phyloP scores from a whole-genome alignment of 2,113 vertebrate species.

The Epinephelus moara region DNA sequence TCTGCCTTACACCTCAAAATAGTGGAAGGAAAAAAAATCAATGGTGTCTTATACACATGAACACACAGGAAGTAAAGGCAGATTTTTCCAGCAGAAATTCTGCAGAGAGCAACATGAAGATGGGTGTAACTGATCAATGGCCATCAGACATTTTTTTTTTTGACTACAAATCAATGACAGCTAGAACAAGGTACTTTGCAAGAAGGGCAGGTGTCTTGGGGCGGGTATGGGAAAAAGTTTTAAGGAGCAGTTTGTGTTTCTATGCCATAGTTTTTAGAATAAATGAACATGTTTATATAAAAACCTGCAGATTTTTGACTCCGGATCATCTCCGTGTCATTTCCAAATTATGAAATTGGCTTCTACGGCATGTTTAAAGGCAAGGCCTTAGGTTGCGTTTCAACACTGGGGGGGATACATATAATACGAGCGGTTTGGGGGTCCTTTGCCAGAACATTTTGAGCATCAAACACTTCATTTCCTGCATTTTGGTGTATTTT shows the following conservation, averaged over 20 bases:
- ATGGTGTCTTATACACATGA: conserved; percentile 21
- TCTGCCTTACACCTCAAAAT: conserved; percentile 40
- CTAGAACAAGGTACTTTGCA: neutral
- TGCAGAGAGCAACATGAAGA: conserved; percentile 12
- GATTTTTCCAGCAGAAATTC: conserved; percentile 4
- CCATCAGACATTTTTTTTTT: neutral
- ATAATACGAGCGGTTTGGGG: no score
- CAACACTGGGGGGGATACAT: no score
- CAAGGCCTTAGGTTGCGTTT: no score
- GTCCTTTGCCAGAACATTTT: no score
- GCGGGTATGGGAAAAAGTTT: neutral
- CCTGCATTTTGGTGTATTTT: no score
- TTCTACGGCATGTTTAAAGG: neutral
- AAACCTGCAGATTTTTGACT: no score
- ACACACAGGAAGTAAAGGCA: conserved; percentile 3
- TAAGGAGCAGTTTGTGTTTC: neutral
- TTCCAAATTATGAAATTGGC: neutral
- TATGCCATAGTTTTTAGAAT: neutral
- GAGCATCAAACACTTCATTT: no score
- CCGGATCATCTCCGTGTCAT: no score
- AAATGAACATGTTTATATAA: neutral
- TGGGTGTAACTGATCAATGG: neutral
- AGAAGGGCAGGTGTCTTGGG: neutral
- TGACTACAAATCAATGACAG: neutral
- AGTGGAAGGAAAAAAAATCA: conserved; percentile 48